These are phyloP conservation scores for Melinaea menophilus DNA, from an alignment of 2,888 invertebrate species.

Conservation along the genomic window DNA sequence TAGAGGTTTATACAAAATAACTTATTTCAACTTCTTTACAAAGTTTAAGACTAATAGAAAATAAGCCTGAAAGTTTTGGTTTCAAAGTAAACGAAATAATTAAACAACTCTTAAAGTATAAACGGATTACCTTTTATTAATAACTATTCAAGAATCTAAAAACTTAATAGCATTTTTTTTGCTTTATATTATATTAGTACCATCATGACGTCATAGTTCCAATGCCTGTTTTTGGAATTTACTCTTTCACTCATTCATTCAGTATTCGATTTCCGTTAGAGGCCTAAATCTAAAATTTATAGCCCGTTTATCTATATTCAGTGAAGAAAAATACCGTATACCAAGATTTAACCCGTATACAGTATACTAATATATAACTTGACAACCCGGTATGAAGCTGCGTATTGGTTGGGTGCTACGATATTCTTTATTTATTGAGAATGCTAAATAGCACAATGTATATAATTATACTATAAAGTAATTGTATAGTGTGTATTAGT, in stretches of 20 bases:
- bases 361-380: too few relatives aligned
- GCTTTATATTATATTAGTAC: not conserved
- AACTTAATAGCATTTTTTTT: not conserved
- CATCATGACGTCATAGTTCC: too few relatives aligned
- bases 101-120: slow-evolving; percentile 34
- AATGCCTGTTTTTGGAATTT: too few relatives aligned
- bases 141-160: slow-evolving; percentile 22
- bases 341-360: too few relatives aligned
- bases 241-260: too few relatives aligned
- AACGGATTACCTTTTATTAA: slow-evolving; percentile 28
- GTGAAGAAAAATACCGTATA: too few relatives aligned
- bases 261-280: too few relatives aligned
- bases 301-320: too few relatives aligned
- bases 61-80: slow-evolving; percentile 26
- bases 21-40: not conserved
- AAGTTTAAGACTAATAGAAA: slow-evolving; percentile 26
- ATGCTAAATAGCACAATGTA: too few relatives aligned
- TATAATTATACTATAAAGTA: too few relatives aligned
- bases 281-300: too few relatives aligned
- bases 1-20: not conserved
- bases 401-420: not conserved
- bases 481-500: not conserved
- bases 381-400: not conserved
- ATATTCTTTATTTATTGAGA: too few relatives aligned
- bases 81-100: slow-evolving; percentile 32